These are phyloP conservation scores for Diploptera punctata DNA, from an alignment of 2,888 invertebrate genomes.

Conservation along the genomic window DNA sequence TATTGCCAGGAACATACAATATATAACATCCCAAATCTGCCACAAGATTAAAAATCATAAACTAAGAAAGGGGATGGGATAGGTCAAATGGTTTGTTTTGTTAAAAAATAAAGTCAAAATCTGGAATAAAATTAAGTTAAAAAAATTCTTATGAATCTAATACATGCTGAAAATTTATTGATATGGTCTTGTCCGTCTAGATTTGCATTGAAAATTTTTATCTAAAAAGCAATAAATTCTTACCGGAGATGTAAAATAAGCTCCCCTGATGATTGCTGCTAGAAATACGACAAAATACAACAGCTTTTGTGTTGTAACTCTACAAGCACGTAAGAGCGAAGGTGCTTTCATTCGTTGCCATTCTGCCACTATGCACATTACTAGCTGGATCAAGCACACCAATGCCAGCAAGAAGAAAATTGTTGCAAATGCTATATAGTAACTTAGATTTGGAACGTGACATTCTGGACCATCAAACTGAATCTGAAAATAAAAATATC, in stretches of 20 bases:
- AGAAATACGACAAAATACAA: slow-evolving; percentile 87
- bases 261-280: slow-evolving; percentile 83
- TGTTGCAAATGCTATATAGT: slow-evolving; percentile 66
- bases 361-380: slow-evolving; percentile 82
- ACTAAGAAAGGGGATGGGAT: no score
- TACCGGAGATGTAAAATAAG: slow-evolving; percentile 90
- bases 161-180: no score
- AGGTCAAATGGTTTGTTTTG: no score
- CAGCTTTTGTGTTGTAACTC: slow-evolving; percentile 88
- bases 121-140: slow-evolving; percentile 83
- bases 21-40: no score
- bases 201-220: no score
- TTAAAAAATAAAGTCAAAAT: no score
- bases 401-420: slow-evolving; percentile 85
- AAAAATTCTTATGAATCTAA: slow-evolving; percentile 84
- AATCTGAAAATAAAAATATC: slow-evolving; percentile 55
- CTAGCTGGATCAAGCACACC: slow-evolving; percentile 83
- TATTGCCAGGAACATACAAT: no score
- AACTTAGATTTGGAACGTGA: slow-evolving; percentile 82
- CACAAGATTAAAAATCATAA: no score
- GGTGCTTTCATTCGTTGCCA: slow-evolving; percentile 85
- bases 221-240: no score
- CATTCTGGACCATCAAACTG: slow-evolving; percentile 83
- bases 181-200: no score
- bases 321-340: slow-evolving; percentile 79